phyloP scores from a whole-genome alignment of 2,797 vertebrate genomes.

The Morelia viridis region DNA sequence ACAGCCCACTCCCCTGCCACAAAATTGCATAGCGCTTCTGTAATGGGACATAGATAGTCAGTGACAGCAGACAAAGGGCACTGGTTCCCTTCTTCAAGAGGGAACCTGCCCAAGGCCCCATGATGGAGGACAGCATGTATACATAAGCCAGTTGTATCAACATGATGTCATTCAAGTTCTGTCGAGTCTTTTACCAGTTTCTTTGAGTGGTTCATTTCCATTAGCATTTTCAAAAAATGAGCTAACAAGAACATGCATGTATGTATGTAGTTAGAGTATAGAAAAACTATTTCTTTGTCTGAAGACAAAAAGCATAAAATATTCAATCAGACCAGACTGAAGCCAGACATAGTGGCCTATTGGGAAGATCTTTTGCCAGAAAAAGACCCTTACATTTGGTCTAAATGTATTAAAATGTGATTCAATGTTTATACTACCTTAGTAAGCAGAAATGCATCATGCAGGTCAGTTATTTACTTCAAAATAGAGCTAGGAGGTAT shows the following conservation, averaged over 20 bases:
- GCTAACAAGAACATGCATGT: background rate
- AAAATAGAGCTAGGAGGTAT: background rate
- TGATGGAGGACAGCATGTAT: background rate
- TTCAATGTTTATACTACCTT: conserved; percentile 2
- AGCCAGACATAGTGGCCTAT: background rate
- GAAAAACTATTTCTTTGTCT: background rate
- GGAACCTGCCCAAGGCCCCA: background rate
- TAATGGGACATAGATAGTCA: background rate
- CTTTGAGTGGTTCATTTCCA: background rate
- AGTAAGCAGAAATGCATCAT: background rate
- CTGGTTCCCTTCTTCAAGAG: background rate
- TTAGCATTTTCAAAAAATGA: background rate
- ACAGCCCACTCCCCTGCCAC: background rate
- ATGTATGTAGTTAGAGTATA: background rate
- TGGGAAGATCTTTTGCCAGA: background rate
- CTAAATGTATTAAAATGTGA: conserved; percentile 2
- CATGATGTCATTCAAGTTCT: background rate
- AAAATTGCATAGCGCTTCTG: background rate
- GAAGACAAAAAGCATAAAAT: background rate
- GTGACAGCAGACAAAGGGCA: background rate
- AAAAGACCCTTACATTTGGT: conserved; percentile 8
- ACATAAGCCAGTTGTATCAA: background rate
- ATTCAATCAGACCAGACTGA: background rate
- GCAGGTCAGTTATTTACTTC: background rate
- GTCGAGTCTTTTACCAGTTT: background rate